Evolutionary conservation across 1,140 invertebrate species (phyloP).

Genomic region (Drosophila ironensis): DNA sequence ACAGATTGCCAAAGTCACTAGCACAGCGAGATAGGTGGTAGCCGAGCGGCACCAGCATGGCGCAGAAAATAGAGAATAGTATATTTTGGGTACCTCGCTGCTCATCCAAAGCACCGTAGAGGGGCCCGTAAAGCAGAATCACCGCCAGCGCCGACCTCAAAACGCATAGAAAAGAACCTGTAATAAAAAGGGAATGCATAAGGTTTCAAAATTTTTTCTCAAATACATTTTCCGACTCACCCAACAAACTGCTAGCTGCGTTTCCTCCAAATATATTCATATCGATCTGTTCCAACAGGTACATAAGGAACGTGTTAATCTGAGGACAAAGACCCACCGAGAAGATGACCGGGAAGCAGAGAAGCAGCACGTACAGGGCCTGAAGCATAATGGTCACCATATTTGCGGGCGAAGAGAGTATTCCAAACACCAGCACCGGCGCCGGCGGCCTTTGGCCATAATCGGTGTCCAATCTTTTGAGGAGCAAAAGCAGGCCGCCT

Average conservation of each 20-base stretch:
- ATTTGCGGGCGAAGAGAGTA: constrained; percentile 87
- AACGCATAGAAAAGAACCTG: constrained; percentile 90
- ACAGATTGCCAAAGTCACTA: constrained; percentile 94
- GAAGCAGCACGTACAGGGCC: constrained; percentile 89
- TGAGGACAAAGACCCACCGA: constrained; percentile 97
- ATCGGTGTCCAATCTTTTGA: constrained; percentile 67
- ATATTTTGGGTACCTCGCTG: constrained; percentile 94
- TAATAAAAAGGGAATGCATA: constrained; percentile 68
- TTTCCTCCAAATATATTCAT: constrained; percentile 99
- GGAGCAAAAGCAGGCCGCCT: constrained; percentile 83
- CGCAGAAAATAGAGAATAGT: constrained; percentile 97
- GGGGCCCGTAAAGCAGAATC: constrained; percentile 93
- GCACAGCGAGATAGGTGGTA: constrained; percentile 96
- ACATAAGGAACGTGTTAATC: constrained; percentile 98
- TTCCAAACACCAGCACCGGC: constrained; percentile 86
- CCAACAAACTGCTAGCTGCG: constrained; percentile 92
- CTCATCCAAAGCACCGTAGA: constrained; percentile 91
- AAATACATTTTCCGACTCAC: constrained; percentile 55
- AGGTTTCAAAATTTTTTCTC: neutral
- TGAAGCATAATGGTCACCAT: constrained; percentile 88
- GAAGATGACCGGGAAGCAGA: constrained; percentile 96
- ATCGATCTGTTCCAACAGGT: constrained; percentile 96
- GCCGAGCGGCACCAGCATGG: constrained; percentile 92
- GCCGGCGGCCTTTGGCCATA: constrained; percentile 45
- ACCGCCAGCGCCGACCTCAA: constrained; percentile 91